Conservation (phyloP, 2,113 vertebrate species). For the Gasterosteus aculeatus region DNA sequence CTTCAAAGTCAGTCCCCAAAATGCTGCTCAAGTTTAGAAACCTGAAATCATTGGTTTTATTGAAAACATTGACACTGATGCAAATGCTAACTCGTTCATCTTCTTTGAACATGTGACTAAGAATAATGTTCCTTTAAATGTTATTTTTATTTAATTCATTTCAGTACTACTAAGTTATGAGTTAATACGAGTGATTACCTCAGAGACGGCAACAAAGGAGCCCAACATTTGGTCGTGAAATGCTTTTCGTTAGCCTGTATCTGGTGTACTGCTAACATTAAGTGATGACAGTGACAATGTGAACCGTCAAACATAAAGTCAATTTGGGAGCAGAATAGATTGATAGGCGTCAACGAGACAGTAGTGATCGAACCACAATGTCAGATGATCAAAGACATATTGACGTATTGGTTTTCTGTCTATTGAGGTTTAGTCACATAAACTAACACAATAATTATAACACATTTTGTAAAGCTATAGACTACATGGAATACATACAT, state of each 20-base stretch:
- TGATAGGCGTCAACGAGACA: not conserved
- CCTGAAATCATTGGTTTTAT: not conserved
- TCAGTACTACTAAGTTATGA: not conserved
- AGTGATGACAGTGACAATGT: not conserved
- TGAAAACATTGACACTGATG: not conserved
- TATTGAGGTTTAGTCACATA: not conserved
- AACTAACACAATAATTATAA: not conserved
- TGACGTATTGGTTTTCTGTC: not conserved
- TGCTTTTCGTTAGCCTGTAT: not conserved
- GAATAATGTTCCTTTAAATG: not conserved
- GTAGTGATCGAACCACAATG: not conserved
- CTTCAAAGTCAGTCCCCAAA: no score
- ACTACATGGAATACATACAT: not conserved
- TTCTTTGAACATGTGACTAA: not conserved
- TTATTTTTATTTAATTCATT: not conserved
- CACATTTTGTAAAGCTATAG: not conserved
- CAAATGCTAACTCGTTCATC: not conserved
- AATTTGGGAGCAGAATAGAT: not conserved
- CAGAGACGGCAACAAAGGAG: not conserved
- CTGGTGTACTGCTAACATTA: not conserved
- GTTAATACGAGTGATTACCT: not conserved
- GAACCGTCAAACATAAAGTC: not conserved
- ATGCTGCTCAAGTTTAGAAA: not conserved
- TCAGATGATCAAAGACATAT: not conserved
- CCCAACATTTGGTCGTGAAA: not conserved